These are phyloP conservation scores for Eutrigla gurnardus DNA, from an alignment of 2,797 vertebrate genomes.

Conservation along the genomic window DNA sequence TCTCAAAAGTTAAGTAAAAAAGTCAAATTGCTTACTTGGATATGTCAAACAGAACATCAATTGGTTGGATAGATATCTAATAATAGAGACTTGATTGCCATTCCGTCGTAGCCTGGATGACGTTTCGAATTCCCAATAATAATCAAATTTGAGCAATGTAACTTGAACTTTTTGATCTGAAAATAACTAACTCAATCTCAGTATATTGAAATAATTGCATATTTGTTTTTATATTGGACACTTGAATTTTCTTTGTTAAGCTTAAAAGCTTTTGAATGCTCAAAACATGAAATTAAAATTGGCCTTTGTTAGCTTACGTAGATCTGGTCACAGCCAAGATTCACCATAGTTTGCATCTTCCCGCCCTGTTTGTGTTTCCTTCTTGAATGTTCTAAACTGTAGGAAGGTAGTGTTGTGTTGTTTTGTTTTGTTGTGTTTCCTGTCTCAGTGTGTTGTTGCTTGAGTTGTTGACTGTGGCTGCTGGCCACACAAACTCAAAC, in stretches of 20 bases:
- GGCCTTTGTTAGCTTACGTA: slow-evolving; percentile 13
- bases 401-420: slow-evolving; percentile 75
- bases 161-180: neutral
- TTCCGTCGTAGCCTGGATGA: neutral
- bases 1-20: neutral
- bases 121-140: neutral
- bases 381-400: slow-evolving; percentile 82
- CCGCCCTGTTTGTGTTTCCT: slow-evolving; percentile 81
- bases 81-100: neutral
- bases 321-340: neutral
- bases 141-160: neutral
- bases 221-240: neutral
- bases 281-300: neutral
- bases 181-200: neutral
- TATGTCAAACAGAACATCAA: neutral
- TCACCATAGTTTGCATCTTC: slow-evolving; percentile 59
- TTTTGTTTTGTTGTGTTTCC: slow-evolving; percentile 54
- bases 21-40: neutral
- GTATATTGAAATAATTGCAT: neutral
- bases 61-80: neutral
- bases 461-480: slow-evolving; percentile 89
- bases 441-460: slow-evolving; percentile 82
- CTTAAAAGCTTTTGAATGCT: neutral
- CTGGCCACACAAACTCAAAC: slow-evolving; percentile 89
- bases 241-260: neutral